A percentile compares a stretch with the other conserved stretches of the same genome.
Conservation (phyloP, 2,797 vertebrate species). For the Thunnus albacares region DNA sequence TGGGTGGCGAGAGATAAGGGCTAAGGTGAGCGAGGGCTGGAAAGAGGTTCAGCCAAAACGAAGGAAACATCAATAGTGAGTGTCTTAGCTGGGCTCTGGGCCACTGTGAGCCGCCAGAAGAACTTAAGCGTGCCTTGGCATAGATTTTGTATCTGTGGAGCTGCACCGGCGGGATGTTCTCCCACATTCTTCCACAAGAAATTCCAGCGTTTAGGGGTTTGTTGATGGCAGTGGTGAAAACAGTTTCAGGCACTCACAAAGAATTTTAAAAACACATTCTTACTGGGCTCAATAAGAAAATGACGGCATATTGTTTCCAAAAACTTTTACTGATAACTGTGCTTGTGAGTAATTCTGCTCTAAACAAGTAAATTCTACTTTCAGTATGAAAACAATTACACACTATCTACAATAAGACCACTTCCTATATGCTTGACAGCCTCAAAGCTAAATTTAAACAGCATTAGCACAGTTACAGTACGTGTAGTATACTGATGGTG, state of each 20-base stretch:
- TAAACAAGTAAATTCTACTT: slow-evolving; percentile 24
- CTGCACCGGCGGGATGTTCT: slow-evolving; percentile 55
- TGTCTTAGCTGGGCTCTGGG: slow-evolving; percentile 69
- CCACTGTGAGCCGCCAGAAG: slow-evolving; percentile 59
- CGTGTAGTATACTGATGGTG: slow-evolving; percentile 6
- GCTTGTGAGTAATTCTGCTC: slow-evolving; percentile 11
- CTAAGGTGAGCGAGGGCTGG: slow-evolving; percentile 59
- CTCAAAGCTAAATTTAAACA: slow-evolving; percentile 17
- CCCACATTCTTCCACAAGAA: slow-evolving; percentile 59
- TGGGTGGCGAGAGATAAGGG: slow-evolving; percentile 75
- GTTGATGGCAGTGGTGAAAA: slow-evolving; percentile 33
- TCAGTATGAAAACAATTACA: slow-evolving; percentile 33
- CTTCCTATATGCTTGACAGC: slow-evolving; percentile 12
- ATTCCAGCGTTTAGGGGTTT: slow-evolving; percentile 56
- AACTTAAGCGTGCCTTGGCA: slow-evolving; percentile 71
- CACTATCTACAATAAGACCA: slow-evolving; percentile 10
- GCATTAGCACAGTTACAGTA: slow-evolving; percentile 26
- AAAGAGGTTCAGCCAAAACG: slow-evolving; percentile 56
- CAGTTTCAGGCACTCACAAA: slow-evolving; percentile 33
- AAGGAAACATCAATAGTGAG: slow-evolving; percentile 69
- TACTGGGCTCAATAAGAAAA: slow-evolving; percentile 25
- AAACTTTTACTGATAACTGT: slow-evolving; percentile 21
- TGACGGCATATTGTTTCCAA: slow-evolving; percentile 18
- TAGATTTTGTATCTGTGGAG: slow-evolving; percentile 49
- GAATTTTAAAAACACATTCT: slow-evolving; percentile 27